A percentile compares a stretch with the other conserved stretches of the same genome.
Evolutionary conservation across 2,113 vertebrate genomes (phyloP).

Genomic region (Anarhynchus alexandrinus): DNA sequence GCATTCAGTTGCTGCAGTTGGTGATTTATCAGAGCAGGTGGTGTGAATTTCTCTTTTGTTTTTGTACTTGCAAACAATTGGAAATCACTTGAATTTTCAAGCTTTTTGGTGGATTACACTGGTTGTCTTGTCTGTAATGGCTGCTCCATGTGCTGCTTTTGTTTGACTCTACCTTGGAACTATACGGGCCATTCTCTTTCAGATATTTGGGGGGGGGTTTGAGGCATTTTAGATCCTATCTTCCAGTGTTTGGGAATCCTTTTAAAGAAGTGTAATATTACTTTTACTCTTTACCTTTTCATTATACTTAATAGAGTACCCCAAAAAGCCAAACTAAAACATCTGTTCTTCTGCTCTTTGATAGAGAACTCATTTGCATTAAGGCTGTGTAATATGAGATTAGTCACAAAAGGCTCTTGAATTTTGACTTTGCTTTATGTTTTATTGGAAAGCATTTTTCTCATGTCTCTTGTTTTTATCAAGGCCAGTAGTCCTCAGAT

Average conservation of each 20-base stretch:
- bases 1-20: background rate
- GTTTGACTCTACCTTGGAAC: background rate
- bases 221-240: background rate
- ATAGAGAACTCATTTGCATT: background rate
- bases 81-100: background rate
- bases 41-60: background rate
- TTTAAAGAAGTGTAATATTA: background rate
- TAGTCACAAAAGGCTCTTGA: background rate
- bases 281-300: background rate
- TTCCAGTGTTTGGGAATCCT: background rate
- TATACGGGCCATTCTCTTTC: background rate
- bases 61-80: background rate
- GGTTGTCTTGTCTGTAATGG: background rate
- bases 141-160: background rate
- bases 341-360: background rate
- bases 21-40: background rate
- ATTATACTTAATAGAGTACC: background rate
- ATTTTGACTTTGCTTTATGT: background rate
- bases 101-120: background rate
- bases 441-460: background rate
- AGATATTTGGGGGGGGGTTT: fast-evolving
- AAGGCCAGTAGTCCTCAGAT: background rate
- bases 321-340: background rate
- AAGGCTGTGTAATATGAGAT: background rate
- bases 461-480: background rate